Evolutionary conservation across 2,113 vertebrate genomes (phyloP).

Genomic region (Corydoras sp.): DNA sequence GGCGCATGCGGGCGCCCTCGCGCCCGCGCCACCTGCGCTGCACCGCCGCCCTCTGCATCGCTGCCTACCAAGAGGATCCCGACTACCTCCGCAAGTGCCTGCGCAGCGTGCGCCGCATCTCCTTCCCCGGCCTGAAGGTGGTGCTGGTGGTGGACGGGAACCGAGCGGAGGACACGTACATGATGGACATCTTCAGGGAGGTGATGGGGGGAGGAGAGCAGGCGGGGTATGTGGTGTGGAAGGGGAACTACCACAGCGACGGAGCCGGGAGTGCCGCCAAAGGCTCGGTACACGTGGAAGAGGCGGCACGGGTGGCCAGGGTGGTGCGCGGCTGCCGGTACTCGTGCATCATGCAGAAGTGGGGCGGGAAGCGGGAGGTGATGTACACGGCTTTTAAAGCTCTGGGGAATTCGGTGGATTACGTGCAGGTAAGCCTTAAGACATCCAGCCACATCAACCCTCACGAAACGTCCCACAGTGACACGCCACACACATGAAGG

Average conservation of each 20-base stretch:
- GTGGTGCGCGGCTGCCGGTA: conserved; percentile 77
- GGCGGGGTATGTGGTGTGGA: conserved; percentile 82
- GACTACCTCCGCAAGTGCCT: conserved; percentile 95
- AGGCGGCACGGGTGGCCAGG: conserved; percentile 64
- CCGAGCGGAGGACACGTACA: conserved; percentile 84
- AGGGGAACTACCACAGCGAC: conserved; percentile 89
- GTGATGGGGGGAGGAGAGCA: conserved; percentile 80
- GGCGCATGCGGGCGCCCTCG: conserved; percentile 74
- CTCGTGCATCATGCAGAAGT: conserved; percentile 93
- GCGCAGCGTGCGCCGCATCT: conserved; percentile 79
- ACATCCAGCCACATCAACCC: too few relatives aligned
- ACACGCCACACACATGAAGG: too few relatives aligned
- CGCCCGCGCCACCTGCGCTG: conserved; percentile 63
- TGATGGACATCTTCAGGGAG: conserved; percentile 96
- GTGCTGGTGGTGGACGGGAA: conserved; percentile 97
- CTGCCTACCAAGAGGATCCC: conserved; percentile 92
- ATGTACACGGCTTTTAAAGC: conserved; percentile 98
- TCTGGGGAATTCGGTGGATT: conserved; percentile 89
- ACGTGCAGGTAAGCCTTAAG: conserved; percentile 78
- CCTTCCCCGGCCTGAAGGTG: conserved; percentile 87
- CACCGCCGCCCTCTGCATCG: conserved; percentile 89
- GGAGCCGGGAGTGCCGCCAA: conserved; percentile 56
- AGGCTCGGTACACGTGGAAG: conserved; percentile 55
- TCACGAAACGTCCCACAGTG: too few relatives aligned
- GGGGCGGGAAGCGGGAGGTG: conserved; percentile 96